Base-by-base conservation (phyloP, 2,888 invertebrate species). In the Ariolimax columbianus region DNA sequence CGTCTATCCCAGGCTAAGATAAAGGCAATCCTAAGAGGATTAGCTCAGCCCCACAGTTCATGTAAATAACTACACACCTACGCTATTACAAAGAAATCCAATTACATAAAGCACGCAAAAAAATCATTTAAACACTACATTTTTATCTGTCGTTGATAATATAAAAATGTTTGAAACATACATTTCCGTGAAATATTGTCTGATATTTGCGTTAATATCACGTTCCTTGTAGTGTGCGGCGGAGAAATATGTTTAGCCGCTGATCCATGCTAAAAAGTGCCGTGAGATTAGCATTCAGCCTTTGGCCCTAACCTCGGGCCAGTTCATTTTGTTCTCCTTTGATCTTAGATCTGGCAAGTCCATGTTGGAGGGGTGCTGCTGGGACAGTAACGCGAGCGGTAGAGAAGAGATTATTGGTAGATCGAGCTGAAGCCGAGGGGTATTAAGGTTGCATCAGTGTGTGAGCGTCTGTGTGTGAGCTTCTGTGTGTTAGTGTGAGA, bases 21-120 rank as follows among this genome's bases (percentile, higher is more conserved):
- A 90, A 90, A 90, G 90, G 88, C 89, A 89, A 90, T 91, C 88
- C 90, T 90, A 91, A 92, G 91, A 91, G 91, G 91, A 91, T 91
- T 92, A 91, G 90, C 87, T 89, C 85, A 47, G 89, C 90, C 89
- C 88, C 77, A 86, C 88, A 85, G 86, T 86, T 86, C 87, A 88
- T 88, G 88, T 88, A 88, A 88, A 88, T 88, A 88, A 84, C 84
- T 80, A 33, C 38, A 73, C 72, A 33, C 72, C 3, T 84, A 63
- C 84, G 84, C 79, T 68, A 9, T 33, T 26, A 51, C n/a, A 66
- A 73, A 55, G 30, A 55, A 82, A 73, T 36, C 59, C 33, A 26
- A 38, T 7, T 38, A 9, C 9, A 55, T 14, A n/a, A 47, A n/a
- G n/a, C n/a, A n/a, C n/a, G n/a, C n/a, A n/a, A n/a, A n/a, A n/a